A percentile compares a stretch with the other conserved stretches of the same genome.
Evolutionary conservation across 2,113 vertebrate genomes (phyloP).

Genomic region (Hippocampus abdominalis): DNA sequence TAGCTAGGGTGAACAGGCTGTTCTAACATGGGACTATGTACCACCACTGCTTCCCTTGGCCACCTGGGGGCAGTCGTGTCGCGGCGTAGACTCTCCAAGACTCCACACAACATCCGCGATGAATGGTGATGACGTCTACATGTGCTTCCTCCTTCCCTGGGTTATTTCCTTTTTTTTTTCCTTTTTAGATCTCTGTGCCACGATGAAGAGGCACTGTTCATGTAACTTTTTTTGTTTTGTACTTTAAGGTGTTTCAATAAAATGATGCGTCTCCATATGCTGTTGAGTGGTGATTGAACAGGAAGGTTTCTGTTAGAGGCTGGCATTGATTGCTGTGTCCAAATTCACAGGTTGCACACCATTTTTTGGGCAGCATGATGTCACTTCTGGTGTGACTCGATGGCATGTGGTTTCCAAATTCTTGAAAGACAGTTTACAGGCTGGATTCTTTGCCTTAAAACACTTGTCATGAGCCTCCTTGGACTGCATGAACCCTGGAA

Average conservation of each 20-base stretch:
- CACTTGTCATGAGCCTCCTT: too few relatives aligned
- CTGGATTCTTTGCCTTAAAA: too few relatives aligned
- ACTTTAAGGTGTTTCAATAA: conserved; percentile 73
- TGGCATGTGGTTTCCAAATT: too few relatives aligned
- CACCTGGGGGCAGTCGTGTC: conserved; percentile 59
- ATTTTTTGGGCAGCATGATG: too few relatives aligned
- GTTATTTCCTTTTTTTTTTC: conserved; percentile 45
- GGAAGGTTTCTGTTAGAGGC: too few relatives aligned
- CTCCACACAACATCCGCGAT: conserved; percentile 66
- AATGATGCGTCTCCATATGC: conserved; percentile 65
- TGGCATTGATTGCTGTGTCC: too few relatives aligned
- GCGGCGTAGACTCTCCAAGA: conserved; percentile 54
- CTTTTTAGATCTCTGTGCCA: conserved; percentile 59
- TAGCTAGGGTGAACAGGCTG: conserved; percentile 65
- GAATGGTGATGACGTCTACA: conserved; percentile 59
- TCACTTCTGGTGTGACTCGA: too few relatives aligned
- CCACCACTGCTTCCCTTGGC: conserved; percentile 41
- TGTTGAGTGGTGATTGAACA: neutral
- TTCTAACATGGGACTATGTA: conserved; percentile 71
- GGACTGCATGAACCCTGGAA: too few relatives aligned
- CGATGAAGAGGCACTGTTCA: conserved; percentile 45
- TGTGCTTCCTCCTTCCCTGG: conserved; percentile 38
- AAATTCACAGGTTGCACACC: too few relatives aligned
- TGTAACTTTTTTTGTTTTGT: conserved; percentile 78
- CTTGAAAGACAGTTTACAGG: too few relatives aligned